A percentile compares a stretch with the other conserved stretches of the same genome.
Conservation (phyloP, 1,140 invertebrate species). For the Caenorhabditis tropicalis region DNA sequence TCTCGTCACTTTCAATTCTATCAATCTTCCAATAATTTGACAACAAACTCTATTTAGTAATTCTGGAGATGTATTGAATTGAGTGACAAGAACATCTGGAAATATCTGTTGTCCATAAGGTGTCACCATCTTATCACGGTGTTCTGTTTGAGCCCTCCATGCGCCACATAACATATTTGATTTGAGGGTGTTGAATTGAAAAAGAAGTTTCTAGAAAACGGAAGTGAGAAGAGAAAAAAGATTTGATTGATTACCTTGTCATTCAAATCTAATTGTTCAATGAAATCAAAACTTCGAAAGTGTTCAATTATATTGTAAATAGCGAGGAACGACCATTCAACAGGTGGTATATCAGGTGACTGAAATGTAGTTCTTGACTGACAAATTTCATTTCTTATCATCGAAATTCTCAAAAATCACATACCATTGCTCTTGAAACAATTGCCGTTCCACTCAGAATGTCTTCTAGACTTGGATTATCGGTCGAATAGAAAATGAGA, state of each 20-base stretch:
- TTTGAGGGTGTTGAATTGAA: not conserved
- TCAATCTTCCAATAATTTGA: conserved; percentile 1
- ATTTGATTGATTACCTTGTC: not conserved
- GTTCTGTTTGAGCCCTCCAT: not conserved
- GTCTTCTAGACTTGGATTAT: not conserved
- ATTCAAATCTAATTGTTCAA: not conserved
- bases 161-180: not conserved
- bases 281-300: not conserved
- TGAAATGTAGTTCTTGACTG: no score
- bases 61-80: not conserved
- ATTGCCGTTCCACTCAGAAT: not conserved
- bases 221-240: not conserved
- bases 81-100: not conserved
- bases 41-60: not conserved
- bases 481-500: not conserved
- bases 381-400: no score
- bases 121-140: not conserved
- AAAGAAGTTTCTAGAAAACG: not conserved
- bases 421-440: not conserved
- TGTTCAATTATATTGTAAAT: not conserved
- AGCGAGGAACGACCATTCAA: not conserved
- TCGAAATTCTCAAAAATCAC: not conserved
- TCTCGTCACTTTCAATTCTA: not conserved
- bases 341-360: not conserved
- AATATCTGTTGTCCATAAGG: not conserved